Evolutionary conservation across 2,797 vertebrate genomes (phyloP).

Genomic region (Carcharodon carcharias): DNA sequence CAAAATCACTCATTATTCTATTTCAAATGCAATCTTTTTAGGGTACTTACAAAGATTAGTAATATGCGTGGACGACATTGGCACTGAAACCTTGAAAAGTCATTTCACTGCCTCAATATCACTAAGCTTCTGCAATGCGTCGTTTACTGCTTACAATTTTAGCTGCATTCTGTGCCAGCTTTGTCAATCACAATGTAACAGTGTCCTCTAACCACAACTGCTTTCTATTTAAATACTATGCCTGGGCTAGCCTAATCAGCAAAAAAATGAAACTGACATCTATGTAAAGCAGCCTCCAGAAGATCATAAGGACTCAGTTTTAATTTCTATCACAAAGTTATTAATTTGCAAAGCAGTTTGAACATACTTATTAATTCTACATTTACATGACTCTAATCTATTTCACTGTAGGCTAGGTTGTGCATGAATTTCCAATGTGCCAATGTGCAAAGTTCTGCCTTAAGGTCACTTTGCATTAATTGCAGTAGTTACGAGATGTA

Average conservation of each 20-base stretch:
- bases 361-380: slow-evolving; percentile 60
- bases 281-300: slow-evolving; percentile 47
- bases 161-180: slow-evolving; percentile 27
- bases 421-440: slow-evolving; percentile 78
- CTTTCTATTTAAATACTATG: slow-evolving; percentile 24
- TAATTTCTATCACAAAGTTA: slow-evolving; percentile 57
- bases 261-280: slow-evolving; percentile 43
- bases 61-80: slow-evolving; percentile 12
- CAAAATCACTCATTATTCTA: background rate
- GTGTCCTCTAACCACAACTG: slow-evolving; percentile 32
- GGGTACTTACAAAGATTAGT: slow-evolving; percentile 28
- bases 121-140: slow-evolving; percentile 34
- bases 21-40: slow-evolving; percentile 9
- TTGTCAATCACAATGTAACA: slow-evolving; percentile 28
- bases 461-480: slow-evolving; percentile 40
- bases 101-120: slow-evolving; percentile 19
- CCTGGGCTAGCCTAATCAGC: slow-evolving; percentile 7
- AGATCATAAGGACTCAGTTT: slow-evolving; percentile 56
- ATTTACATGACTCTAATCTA: slow-evolving; percentile 70
- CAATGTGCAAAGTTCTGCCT: slow-evolving; percentile 59
- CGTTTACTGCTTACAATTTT: slow-evolving; percentile 18
- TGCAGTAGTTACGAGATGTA: slow-evolving; percentile 57
- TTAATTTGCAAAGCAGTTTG: slow-evolving; percentile 57
- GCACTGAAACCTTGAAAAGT: slow-evolving; percentile 30
- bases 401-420: slow-evolving; percentile 63